Percentiles rank a stretch among this genome's conserved stretches.
Conservation (phyloP, 1,140 invertebrate species). For the Chlorops oryzae region DNA sequence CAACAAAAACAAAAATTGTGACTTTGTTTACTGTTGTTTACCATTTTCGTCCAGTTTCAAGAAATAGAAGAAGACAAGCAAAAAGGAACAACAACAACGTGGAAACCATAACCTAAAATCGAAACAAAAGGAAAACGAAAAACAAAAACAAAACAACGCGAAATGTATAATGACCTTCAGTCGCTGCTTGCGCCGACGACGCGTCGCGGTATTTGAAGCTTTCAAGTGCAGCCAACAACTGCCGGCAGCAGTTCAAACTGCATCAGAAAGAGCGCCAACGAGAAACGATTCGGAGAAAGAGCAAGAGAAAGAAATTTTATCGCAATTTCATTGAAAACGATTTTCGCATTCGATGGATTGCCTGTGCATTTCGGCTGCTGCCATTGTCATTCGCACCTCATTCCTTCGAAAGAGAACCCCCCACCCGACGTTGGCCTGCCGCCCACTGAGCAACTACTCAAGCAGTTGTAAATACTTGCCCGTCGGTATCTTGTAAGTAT, state of each 20-base stretch:
- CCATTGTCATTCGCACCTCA: no score
- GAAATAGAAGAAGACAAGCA: conserved; percentile 14
- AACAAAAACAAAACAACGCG: conserved; percentile 14
- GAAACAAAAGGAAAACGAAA: no score
- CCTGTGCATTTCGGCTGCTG: no score
- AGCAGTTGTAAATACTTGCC: no score
- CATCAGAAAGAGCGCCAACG: background rate
- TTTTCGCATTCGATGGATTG: no score
- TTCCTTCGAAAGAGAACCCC: no score
- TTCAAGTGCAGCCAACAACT: background rate
- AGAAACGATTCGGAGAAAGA: background rate
- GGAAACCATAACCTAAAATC: no score
- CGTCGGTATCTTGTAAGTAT: no score
- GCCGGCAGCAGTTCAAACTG: no score
- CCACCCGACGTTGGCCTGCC: no score
- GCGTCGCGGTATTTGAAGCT: conserved; percentile 5
- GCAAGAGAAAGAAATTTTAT: background rate
- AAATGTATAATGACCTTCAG: conserved; percentile 42
- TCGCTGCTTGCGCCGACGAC: conserved; percentile 15
- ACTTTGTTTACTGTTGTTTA: background rate
- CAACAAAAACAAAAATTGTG: conserved; percentile 17
- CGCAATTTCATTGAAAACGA: background rate
- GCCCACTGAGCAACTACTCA: no score
- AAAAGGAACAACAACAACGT: conserved; percentile 18
- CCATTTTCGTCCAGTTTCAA: background rate